Conservation (phyloP, 2,888 invertebrate genomes). For the Laspeyria flexula region DNA sequence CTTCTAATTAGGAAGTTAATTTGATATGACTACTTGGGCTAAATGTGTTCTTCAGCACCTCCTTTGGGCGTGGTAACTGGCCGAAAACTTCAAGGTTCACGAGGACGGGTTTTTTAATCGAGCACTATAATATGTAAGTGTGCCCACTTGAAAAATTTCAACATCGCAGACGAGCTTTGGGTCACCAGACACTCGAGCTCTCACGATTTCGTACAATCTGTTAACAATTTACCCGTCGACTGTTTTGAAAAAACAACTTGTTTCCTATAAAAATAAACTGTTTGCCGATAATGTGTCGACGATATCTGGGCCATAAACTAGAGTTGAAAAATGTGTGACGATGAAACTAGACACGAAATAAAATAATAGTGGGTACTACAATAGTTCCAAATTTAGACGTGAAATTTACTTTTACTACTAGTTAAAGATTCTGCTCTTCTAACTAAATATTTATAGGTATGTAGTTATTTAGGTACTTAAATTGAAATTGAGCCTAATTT, state of each 20-base stretch:
- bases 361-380: too few species aligned
- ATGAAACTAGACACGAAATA: conserved; percentile 11
- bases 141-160: conserved; percentile 73
- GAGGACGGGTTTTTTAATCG: conserved; percentile 76
- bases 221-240: conserved; percentile 47
- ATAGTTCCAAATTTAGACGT: too few species aligned
- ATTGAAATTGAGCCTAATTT: too few species aligned
- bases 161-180: conserved; percentile 62
- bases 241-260: conserved; percentile 37
- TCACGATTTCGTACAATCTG: conserved; percentile 52
- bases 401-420: too few species aligned
- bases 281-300: conserved; percentile 1
- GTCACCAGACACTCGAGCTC: conserved; percentile 51
- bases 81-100: conserved; percentile 76
- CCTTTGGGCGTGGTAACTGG: conserved; percentile 77
- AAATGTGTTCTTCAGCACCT: conserved; percentile 59
- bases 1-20: conserved; percentile 46
- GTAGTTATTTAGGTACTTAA: too few species aligned
- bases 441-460: too few species aligned
- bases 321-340: conserved; percentile 8
- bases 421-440: too few species aligned
- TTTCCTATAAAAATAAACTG: conserved; percentile 30
- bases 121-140: conserved; percentile 64
- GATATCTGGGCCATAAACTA: background rate
- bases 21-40: conserved; percentile 32